A percentile compares a stretch with the other conserved stretches of the same genome.
Evolutionary conservation across 1,140 invertebrate species (phyloP).

Genomic region (Patella vulgata): DNA sequence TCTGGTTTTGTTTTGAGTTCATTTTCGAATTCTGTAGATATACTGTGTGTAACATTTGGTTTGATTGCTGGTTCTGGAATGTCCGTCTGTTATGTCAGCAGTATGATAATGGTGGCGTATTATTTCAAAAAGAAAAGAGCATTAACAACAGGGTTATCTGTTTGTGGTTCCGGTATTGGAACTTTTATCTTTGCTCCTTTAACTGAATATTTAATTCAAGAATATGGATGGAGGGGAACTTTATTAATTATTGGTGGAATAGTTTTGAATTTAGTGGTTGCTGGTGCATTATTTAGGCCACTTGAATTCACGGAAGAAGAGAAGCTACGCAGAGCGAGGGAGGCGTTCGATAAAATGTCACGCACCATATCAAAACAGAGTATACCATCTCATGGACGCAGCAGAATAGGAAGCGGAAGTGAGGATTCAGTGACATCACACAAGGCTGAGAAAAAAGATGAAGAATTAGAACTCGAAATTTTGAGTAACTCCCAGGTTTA

Average conservation of each 20-base stretch:
- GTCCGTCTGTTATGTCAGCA: slow-evolving; percentile 86
- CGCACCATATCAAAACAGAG: slow-evolving; percentile 20
- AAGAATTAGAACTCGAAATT: slow-evolving; percentile 23
- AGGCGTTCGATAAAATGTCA: slow-evolving; percentile 53
- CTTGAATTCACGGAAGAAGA: slow-evolving; percentile 67
- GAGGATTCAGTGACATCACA: slow-evolving; percentile 7
- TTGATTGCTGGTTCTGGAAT: slow-evolving; percentile 87
- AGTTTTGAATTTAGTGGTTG: slow-evolving; percentile 81
- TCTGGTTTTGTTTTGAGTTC: slow-evolving; percentile 85
- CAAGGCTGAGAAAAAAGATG: slow-evolving; percentile 18
- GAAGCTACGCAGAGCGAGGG: slow-evolving; percentile 42
- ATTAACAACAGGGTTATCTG: slow-evolving; percentile 88
- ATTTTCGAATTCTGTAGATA: slow-evolving; percentile 64
- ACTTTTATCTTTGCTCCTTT: slow-evolving; percentile 63
- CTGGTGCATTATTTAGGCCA: slow-evolving; percentile 83
- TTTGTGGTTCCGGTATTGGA: slow-evolving; percentile 65
- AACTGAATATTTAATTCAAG: slow-evolving; percentile 54
- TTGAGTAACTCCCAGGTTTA: slow-evolving; percentile 47
- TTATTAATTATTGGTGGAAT: slow-evolving; percentile 85
- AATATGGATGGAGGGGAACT: slow-evolving; percentile 67
- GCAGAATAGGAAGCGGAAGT: slow-evolving; percentile 17
- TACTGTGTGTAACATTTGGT: slow-evolving; percentile 86
- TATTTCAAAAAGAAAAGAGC: slow-evolving; percentile 93
- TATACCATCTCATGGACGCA: slow-evolving; percentile 21
- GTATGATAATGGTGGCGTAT: slow-evolving; percentile 77